Conservation (phyloP, 2,888 invertebrate species). For the Pyrochroa serraticornis region DNA sequence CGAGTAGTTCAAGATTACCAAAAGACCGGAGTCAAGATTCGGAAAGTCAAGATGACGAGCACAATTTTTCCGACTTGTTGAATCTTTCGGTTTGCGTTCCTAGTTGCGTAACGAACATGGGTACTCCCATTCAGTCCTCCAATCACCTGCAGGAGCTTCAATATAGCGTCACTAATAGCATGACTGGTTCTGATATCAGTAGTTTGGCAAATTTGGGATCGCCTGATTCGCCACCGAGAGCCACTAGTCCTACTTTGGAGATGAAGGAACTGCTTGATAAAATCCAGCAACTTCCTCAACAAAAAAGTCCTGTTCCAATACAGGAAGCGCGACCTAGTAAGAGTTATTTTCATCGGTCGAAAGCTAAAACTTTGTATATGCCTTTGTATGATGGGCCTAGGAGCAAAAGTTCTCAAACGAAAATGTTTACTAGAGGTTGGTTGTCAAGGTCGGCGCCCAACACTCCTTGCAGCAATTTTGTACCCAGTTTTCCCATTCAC, state of each 20-base stretch:
- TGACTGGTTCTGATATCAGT: conserved; percentile 68
- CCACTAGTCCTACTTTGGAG: conserved; percentile 81
- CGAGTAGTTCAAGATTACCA: conserved; percentile 17
- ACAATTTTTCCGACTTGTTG: conserved; percentile 55
- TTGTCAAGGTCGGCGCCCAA: conserved; percentile 80
- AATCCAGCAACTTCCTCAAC: conserved; percentile 71
- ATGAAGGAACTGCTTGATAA: conserved; percentile 75
- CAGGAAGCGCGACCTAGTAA: conserved; percentile 43
- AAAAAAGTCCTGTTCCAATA: conserved; percentile 49
- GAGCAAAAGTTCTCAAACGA: conserved; percentile 34
- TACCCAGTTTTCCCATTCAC: conserved; percentile 68
- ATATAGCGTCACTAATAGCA: conserved; percentile 55
- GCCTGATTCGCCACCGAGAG: conserved; percentile 77
- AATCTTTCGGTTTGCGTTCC: conserved; percentile 55
- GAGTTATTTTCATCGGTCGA: conserved; percentile 61
- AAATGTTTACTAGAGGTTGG: conserved; percentile 60
- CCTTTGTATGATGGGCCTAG: conserved; percentile 60
- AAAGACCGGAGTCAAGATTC: conserved; percentile 50
- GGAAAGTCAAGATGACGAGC: conserved; percentile 50
- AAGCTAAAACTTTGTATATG: conserved; percentile 75
- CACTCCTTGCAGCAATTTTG: conserved; percentile 74
- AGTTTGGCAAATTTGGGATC: conserved; percentile 71
- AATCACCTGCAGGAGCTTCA: conserved; percentile 46
- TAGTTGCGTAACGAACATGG: conserved; percentile 45
- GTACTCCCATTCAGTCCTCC: conserved; percentile 44